These are phyloP conservation scores for Vireo altiloquus DNA, from an alignment of 2,113 vertebrate species.

Conservation along the genomic window DNA sequence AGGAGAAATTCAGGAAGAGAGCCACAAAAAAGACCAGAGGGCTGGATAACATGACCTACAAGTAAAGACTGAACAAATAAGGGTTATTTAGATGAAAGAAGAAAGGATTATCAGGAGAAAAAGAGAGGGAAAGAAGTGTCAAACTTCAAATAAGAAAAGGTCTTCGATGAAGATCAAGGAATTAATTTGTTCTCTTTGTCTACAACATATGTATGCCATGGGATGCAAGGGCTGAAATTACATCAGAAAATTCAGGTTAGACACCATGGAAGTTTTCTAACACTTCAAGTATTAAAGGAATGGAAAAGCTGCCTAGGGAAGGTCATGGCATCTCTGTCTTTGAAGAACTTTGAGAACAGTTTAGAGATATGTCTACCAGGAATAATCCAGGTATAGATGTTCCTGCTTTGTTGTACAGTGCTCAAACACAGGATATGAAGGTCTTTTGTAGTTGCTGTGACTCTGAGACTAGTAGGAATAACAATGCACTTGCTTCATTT, in stretches of 20 bases:
- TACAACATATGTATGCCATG: background rate
- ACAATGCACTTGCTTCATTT: background rate
- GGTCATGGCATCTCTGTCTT: background rate
- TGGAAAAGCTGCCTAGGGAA: background rate
- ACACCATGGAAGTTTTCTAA: background rate
- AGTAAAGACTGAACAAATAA: background rate
- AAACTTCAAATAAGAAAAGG: background rate
- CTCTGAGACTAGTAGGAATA: background rate
- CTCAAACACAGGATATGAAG: background rate
- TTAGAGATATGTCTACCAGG: background rate
- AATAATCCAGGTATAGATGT: background rate
- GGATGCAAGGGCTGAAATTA: background rate
- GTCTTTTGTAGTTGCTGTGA: background rate
- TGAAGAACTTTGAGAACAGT: background rate
- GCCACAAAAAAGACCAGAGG: background rate
- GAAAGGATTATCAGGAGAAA: background rate
- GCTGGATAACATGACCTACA: background rate
- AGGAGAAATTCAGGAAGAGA: background rate
- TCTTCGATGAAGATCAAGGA: background rate
- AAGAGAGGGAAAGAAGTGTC: background rate
- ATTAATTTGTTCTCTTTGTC: background rate
- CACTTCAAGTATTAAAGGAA: background rate
- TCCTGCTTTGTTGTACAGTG: background rate
- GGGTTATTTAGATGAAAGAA: background rate
- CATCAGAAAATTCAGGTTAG: background rate